These are phyloP conservation scores for Drosophila acutilabella DNA, from an alignment of 2,888 invertebrate genomes.

Conservation along the genomic window DNA sequence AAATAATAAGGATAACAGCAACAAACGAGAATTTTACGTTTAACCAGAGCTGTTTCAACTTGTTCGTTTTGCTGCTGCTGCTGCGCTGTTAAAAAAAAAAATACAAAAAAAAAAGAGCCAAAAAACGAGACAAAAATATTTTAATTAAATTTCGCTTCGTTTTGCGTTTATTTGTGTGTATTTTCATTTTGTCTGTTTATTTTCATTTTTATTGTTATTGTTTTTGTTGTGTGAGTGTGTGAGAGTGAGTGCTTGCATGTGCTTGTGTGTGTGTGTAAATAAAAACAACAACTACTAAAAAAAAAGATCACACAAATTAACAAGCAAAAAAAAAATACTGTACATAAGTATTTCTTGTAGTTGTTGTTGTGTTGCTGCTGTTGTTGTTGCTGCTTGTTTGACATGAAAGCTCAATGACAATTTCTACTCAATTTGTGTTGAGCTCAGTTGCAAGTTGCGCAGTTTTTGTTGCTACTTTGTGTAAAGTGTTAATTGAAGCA, in stretches of 20 bases:
- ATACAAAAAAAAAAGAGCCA: constrained; percentile 17
- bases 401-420: constrained; percentile 54
- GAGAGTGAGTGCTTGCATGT: not conserved
- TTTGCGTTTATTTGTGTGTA: constrained; percentile 52
- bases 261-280: constrained; percentile 34
- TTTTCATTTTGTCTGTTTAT: constrained; percentile 56
- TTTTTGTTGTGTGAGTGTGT: constrained; percentile 8
- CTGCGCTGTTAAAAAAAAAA: constrained; percentile 26
- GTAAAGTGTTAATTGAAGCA: constrained; percentile 72
- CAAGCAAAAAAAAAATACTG: constrained; percentile 6
- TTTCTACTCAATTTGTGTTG: constrained; percentile 23
- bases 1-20: constrained; percentile 43
- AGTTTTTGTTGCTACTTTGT: constrained; percentile 31
- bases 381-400: constrained; percentile 35
- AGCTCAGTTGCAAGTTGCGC: constrained; percentile 42
- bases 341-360: constrained; percentile 43
- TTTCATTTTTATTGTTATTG: constrained; percentile 11
- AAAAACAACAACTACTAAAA: constrained; percentile 6
- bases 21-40: constrained; percentile 44
- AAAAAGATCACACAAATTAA: not conserved
- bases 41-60: constrained; percentile 44
- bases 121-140: constrained; percentile 27
- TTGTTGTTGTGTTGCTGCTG: constrained; percentile 7
- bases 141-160: constrained; percentile 56
- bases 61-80: constrained; percentile 16